Conservation (phyloP, 1,140 invertebrate genomes). For the Diprion similis region DNA sequence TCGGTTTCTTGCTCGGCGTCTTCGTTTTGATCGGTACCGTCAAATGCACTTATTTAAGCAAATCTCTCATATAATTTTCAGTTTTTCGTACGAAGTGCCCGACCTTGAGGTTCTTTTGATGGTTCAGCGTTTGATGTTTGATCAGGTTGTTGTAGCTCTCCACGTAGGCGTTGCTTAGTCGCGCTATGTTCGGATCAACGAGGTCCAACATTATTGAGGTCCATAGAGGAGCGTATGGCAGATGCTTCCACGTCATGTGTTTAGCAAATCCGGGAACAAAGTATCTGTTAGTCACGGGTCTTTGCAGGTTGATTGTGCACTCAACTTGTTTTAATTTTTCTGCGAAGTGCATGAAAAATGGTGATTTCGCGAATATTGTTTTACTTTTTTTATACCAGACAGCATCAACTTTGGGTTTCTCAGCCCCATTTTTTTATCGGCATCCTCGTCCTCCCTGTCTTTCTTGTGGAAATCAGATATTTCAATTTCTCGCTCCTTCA, state of each 20-base stretch:
- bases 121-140: conserved; percentile 13
- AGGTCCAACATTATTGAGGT: conserved; percentile 16
- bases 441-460: not conserved
- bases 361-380: conserved; percentile 13
- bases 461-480: not conserved
- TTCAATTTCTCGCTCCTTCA: not conserved
- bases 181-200: conserved; percentile 19
- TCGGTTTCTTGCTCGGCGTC: conserved; percentile 11
- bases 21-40: conserved; percentile 10
- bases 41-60: conserved; percentile 9
- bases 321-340: conserved; percentile 13
- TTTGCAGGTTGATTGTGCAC: not conserved
- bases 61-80: not conserved
- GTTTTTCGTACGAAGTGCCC: conserved; percentile 18
- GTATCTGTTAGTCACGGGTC: conserved; percentile 16
- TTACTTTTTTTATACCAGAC: not conserved
- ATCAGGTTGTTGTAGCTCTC: conserved; percentile 17
- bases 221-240: conserved; percentile 24
- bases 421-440: too few species aligned
- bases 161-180: conserved; percentile 27
- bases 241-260: conserved; percentile 11
- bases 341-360: conserved; percentile 12
- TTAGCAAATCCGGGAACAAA: conserved; percentile 19
- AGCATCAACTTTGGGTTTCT: not conserved
- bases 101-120: conserved; percentile 12